Evolutionary conservation across 2,797 vertebrate genomes (phyloP), one percentile per base, ranked within the genome.

Genomic region (Eremophila alpestris): DNA sequence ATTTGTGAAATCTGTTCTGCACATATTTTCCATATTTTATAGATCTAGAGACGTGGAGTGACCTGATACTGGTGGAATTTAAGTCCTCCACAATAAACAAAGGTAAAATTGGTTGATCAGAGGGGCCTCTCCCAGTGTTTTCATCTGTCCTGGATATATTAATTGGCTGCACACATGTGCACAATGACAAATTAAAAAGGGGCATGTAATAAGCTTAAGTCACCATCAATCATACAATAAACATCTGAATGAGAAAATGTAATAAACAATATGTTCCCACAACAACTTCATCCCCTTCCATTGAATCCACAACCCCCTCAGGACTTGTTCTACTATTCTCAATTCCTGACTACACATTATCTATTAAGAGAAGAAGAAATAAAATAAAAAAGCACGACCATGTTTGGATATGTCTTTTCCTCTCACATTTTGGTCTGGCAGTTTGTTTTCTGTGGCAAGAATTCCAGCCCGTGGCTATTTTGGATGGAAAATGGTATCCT

Each of bases 151-250:
- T 71, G 67, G 59, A 36, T 27, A 9, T 18, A 43, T 24, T 45
- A 76, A 87, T 65, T 86, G 51, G 43, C 23, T 27, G 17, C 32
- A 78, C 55, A 52, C 45, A 21, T 59, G 59, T 10, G 49, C 41
- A 81, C 48, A 59, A 12, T 27, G 67, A 59, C 49, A 89, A 92
- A 95, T 88, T 95, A 86, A 93, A 89, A 90, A 92, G 87, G 62
- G 40, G 29, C 29, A 63, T 17, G 16, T n/a, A 74, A 89, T 59
- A 63, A 90, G 75, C 68, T 91, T 69, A 90, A 94, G 75, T 76
- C 77, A 63, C 54, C 74, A 82, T 93, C 92, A 96, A 95, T 93
- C 83, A 93, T 19, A 90, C 18, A 92, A 69, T n/a, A 84, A 88
- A 70, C 41, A 67, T 67, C 59, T 16, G 70, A 94, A 87, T 32